Evolutionary conservation across 64 coral and sea anemone genomes (phyloP).

Genomic region (Stylophora pistillata): DNA sequence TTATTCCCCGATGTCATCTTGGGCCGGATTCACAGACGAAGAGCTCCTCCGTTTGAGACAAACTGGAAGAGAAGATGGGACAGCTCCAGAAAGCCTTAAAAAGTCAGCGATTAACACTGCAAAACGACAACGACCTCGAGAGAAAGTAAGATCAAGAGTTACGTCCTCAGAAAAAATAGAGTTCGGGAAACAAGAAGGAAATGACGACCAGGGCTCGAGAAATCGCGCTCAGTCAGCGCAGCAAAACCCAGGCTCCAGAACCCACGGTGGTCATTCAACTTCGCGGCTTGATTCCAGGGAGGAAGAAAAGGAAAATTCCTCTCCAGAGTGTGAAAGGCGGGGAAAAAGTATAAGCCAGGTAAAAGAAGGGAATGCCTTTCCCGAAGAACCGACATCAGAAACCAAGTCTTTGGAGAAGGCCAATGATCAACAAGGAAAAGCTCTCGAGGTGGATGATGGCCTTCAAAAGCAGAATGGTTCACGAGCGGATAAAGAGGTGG

Average conservation of each 20-base stretch:
- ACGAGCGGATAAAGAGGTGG: neutral
- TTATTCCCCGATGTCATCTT: conserved; percentile 37
- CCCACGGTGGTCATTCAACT: neutral
- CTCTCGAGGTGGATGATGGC: neutral
- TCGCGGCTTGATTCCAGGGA: conserved; percentile 8
- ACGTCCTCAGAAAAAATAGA: neutral
- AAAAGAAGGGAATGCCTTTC: neutral
- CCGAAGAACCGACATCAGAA: conserved; percentile 39
- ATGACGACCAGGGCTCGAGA: neutral
- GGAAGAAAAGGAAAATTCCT: conserved; percentile 16
- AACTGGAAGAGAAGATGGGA: neutral
- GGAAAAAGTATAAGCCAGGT: neutral
- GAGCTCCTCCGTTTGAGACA: conserved; percentile 48
- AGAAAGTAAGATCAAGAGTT: conserved; percentile 53
- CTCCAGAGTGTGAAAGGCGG: conserved; percentile 52
- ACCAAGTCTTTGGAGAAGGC: conserved; percentile 15
- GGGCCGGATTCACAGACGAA: conserved; percentile 68
- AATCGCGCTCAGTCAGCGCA: neutral
- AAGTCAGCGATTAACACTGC: conserved; percentile 40
- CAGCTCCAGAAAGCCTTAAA: neutral
- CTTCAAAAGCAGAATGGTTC: neutral
- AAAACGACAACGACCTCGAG: conserved; percentile 47
- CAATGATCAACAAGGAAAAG: neutral
- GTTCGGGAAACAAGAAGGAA: neutral
- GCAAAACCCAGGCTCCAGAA: neutral